Percentiles rank a stretch among this genome's conserved stretches.
These are phyloP conservation scores for Mesodorylaimus sp. DNA, from an alignment of 2,888 invertebrate species.

Conservation along the genomic window DNA sequence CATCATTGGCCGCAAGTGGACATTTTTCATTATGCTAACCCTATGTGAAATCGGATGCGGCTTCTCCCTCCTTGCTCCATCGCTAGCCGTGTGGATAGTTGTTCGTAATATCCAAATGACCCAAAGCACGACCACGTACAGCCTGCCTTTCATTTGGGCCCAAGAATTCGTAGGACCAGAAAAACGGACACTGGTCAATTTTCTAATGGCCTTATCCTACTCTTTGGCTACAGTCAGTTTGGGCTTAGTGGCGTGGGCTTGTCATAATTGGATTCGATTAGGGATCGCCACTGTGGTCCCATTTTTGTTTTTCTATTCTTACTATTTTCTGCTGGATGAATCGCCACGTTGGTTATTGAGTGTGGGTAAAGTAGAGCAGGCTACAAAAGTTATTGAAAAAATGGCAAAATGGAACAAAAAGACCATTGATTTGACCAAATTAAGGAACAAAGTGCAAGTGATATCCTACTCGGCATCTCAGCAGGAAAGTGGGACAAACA, in stretches of 20 bases:
- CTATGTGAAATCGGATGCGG: background rate
- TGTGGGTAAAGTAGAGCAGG: background rate
- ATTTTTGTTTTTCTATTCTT: background rate
- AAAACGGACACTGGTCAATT: slow-evolving; percentile 5
- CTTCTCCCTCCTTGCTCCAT: background rate
- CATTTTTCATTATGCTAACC: background rate
- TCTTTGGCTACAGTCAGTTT: background rate
- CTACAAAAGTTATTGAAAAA: background rate
- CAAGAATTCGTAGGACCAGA: slow-evolving; percentile 7
- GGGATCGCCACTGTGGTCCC: slow-evolving; percentile 1
- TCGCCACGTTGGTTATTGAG: slow-evolving; percentile 8
- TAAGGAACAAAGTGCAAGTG: no score
- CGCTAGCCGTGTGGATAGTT: no score
- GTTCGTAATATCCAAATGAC: no score
- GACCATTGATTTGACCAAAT: background rate
- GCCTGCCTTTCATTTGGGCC: slow-evolving; percentile 2
- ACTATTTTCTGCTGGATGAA: slow-evolving; percentile 2
- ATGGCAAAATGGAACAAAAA: slow-evolving; percentile 1
- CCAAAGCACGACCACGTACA: no score
- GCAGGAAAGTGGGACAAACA: no score
- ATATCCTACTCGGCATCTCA: no score
- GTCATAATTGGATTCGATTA: background rate
- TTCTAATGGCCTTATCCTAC: slow-evolving; percentile 2
- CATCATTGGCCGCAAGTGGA: background rate
- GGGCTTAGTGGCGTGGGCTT: slow-evolving; percentile 5